Conservation (phyloP, 2,888 invertebrate genomes). For the Apamea anceps region DNA sequence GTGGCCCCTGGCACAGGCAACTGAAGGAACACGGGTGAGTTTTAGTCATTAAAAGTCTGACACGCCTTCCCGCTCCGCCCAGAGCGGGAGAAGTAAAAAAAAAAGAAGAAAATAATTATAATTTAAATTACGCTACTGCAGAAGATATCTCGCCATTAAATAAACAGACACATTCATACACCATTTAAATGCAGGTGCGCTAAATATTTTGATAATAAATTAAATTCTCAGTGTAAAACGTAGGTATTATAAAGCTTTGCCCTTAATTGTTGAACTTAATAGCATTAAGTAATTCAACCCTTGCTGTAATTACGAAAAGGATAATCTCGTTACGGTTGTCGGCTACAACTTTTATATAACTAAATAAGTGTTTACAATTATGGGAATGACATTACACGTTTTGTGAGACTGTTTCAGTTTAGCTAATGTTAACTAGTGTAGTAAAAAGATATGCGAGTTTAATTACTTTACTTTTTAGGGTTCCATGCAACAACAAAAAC, state of each 20-base stretch:
- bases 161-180: slow-evolving; percentile 29
- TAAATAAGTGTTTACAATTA: slow-evolving; percentile 62
- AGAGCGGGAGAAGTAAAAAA: too few relatives aligned
- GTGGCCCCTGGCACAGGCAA: too few relatives aligned
- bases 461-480: slow-evolving; percentile 26
- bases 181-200: slow-evolving; percentile 57
- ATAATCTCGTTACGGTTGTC: slow-evolving; percentile 59
- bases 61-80: too few relatives aligned
- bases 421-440: slow-evolving; percentile 26
- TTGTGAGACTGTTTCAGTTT: slow-evolving; percentile 40
- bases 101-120: neutral
- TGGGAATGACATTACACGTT: slow-evolving; percentile 49
- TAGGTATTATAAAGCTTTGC: slow-evolving; percentile 48
- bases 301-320: slow-evolving; percentile 63
- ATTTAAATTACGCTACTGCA: slow-evolving; percentile 1
- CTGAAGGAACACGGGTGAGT: too few relatives aligned
- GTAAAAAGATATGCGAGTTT: slow-evolving; percentile 38
- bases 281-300: slow-evolving; percentile 61
- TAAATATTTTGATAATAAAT: slow-evolving; percentile 52
- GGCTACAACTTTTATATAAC: slow-evolving; percentile 61
- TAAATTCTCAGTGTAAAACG: slow-evolving; percentile 43
- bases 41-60: too few relatives aligned
- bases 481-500: neutral
- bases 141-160: slow-evolving; percentile 20
- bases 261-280: slow-evolving; percentile 49